Percentiles rank a stretch among this genome's conserved stretches.
phyloP scores from a whole-genome alignment of 2,797 vertebrate genomes.

The Telmatherina bonti region DNA sequence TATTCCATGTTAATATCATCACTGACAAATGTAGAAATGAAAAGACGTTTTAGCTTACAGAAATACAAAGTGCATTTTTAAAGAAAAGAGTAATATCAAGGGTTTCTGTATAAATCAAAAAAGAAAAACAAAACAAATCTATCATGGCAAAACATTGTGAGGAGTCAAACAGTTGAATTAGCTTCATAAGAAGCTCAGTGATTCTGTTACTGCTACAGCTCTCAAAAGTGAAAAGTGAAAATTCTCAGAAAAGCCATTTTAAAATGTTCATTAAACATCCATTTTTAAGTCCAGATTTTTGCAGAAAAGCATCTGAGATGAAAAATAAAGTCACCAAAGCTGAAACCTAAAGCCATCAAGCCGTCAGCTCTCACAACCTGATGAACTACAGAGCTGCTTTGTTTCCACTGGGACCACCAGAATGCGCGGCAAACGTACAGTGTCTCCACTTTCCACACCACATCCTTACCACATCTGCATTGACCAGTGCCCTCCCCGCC shows the following conservation, averaged over 20 bases:
- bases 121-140: not conserved
- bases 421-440: not conserved
- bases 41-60: not conserved
- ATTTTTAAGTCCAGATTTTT: not conserved
- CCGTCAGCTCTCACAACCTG: not conserved
- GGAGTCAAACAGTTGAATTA: not conserved
- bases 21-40: not conserved
- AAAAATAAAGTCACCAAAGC: not conserved
- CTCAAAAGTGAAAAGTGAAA: not conserved
- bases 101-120: not conserved
- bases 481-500: slow-evolving; percentile 33
- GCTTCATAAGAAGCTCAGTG: not conserved
- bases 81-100: not conserved
- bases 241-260: not conserved
- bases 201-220: not conserved
- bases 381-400: not conserved
- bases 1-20: not conserved
- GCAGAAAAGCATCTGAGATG: not conserved
- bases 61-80: no score
- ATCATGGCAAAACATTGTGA: not conserved
- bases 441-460: slow-evolving; percentile 33
- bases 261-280: not conserved
- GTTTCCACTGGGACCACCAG: slow-evolving; percentile 1
- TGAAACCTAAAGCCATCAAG: not conserved
- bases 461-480: slow-evolving; percentile 57